Conservation (phyloP, 2,113 vertebrate species). For the Pristiophorus japonicus region DNA sequence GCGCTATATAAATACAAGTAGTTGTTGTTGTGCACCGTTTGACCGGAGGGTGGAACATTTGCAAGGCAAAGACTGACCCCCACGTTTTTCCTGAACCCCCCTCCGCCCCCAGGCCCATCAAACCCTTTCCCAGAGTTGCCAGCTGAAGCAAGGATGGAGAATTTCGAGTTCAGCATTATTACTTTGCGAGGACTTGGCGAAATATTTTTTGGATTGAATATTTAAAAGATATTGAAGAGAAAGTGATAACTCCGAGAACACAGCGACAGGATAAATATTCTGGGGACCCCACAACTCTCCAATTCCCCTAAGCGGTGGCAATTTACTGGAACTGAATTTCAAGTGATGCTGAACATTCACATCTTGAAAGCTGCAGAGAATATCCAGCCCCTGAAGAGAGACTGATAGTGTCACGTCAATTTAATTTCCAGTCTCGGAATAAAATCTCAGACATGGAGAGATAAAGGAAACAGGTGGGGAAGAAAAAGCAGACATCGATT, state of each 20-base stretch:
- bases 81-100: not conserved
- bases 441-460: not conserved
- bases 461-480: not conserved
- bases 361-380: not conserved
- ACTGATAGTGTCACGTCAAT: not conserved
- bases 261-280: slow-evolving; percentile 25
- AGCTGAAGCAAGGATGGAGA: not conserved
- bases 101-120: not conserved
- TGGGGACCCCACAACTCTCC: slow-evolving; percentile 14
- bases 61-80: not conserved
- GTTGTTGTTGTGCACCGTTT: no score
- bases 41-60: not conserved
- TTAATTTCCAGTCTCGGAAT: slow-evolving; percentile 18
- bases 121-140: not conserved
- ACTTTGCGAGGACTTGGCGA: not conserved
- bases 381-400: not conserved
- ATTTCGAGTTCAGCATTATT: not conserved
- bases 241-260: slow-evolving; percentile 6
- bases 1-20: no score
- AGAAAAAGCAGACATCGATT: not conserved
- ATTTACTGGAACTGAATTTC: slow-evolving; percentile 10
- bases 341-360: not conserved
- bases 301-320: slow-evolving; percentile 7
- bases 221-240: not conserved
- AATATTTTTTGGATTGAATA: not conserved